phyloP scores from a whole-genome alignment of 2,797 vertebrate species.

The Chiloscyllium punctatum region DNA sequence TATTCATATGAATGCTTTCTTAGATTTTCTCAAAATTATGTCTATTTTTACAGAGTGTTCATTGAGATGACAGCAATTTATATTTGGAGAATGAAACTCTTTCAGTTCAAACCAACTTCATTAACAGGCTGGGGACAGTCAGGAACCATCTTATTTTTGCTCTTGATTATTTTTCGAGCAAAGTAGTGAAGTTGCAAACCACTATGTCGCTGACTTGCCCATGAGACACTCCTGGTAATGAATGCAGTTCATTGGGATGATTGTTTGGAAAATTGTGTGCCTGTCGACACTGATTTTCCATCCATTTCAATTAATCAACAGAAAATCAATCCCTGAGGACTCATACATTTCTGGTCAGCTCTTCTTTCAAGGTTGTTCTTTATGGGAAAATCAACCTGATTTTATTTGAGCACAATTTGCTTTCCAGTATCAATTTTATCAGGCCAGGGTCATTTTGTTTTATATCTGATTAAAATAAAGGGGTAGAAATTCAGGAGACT shows the following conservation, averaged over 20 bases:
- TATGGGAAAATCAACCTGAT: background rate
- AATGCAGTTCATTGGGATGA: background rate
- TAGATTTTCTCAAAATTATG: background rate
- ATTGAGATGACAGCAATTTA: background rate
- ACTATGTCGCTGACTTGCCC: background rate
- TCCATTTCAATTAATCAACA: background rate
- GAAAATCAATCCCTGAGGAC: background rate
- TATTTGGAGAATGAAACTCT: background rate
- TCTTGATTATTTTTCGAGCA: background rate
- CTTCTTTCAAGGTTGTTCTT: background rate
- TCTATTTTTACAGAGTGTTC: background rate
- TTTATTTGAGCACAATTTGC: background rate
- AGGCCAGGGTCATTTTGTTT: background rate
- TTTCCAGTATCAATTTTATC: background rate
- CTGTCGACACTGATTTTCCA: background rate
- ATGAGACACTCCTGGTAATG: background rate
- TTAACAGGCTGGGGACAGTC: background rate
- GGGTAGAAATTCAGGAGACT: background rate
- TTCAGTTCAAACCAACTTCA: background rate
- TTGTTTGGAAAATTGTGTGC: background rate
- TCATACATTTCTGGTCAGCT: background rate
- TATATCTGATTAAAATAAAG: background rate
- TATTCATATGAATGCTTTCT: background rate
- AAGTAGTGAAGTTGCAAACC: background rate
- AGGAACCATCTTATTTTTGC: background rate